A percentile compares a stretch with the other conserved stretches of the same genome.
phyloP scores from a whole-genome alignment of 2,888 invertebrate genomes.

The Lasioglossum figueresi region DNA sequence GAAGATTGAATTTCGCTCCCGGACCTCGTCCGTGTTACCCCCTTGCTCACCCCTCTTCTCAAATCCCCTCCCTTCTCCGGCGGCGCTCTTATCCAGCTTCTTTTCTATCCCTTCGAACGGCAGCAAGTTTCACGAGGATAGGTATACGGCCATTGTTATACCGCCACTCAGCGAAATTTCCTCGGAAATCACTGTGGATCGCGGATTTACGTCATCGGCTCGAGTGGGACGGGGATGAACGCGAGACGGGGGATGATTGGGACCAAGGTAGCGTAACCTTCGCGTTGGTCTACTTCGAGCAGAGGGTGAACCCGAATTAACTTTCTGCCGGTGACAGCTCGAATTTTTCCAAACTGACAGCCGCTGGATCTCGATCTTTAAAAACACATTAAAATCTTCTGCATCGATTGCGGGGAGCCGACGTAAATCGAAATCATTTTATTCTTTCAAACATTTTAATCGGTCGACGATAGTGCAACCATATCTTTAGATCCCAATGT shows the following conservation, averaged over 20 bases:
- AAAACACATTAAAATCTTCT: neutral
- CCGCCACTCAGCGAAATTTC: slow-evolving; percentile 60
- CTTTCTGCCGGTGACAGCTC: slow-evolving; percentile 5
- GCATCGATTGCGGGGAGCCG: neutral
- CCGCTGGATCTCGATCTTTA: neutral
- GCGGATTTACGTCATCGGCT: slow-evolving; percentile 56
- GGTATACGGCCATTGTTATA: slow-evolving; percentile 63
- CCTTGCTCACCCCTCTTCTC: neutral
- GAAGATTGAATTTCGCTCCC: slow-evolving; percentile 66
- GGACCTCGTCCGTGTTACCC: slow-evolving; percentile 13
- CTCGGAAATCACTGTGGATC: slow-evolving; percentile 64
- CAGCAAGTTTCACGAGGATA: slow-evolving; percentile 53
- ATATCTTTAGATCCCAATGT: neutral
- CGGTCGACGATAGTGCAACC: no score
- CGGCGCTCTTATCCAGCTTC: neutral
- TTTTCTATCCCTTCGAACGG: slow-evolving; percentile 42
- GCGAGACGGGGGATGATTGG: slow-evolving; percentile 13
- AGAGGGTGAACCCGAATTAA: neutral
- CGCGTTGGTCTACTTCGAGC: slow-evolving; percentile 4
- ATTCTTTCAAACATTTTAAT: neutral
- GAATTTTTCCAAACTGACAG: neutral
- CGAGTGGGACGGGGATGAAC: slow-evolving; percentile 1
- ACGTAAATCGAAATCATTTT: neutral
- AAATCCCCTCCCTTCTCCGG: neutral
- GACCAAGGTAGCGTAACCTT: slow-evolving; percentile 27